phyloP scores from a whole-genome alignment of 2,888 invertebrate species.

The Acronicta leporina region DNA sequence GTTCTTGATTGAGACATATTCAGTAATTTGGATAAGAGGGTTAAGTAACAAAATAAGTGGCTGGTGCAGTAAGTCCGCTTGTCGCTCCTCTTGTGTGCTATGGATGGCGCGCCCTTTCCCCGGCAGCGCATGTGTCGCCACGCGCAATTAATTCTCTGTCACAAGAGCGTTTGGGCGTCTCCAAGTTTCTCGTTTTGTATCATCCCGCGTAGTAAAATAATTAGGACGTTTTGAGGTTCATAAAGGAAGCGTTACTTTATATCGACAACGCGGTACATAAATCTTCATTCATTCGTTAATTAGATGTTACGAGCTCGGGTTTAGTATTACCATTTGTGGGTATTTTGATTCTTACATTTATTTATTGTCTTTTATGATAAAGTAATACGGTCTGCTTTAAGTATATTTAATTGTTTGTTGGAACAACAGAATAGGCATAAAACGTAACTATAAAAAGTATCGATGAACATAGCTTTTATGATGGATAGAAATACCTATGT shows the following conservation, averaged over 20 bases:
- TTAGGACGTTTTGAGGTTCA: constrained; percentile 89
- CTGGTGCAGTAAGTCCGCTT: constrained; percentile 1
- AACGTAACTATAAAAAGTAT: neutral
- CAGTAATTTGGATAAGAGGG: constrained; percentile 34
- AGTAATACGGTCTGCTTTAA: neutral
- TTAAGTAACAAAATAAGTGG: constrained; percentile 16
- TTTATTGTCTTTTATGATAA: constrained; percentile 10
- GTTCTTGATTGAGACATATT: constrained; percentile 29
- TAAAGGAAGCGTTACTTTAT: constrained; percentile 88
- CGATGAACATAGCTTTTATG: neutral
- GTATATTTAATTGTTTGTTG: neutral
- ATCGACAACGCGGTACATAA: constrained; percentile 88
- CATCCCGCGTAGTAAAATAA: constrained; percentile 85
- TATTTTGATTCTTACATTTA: constrained; percentile 48
- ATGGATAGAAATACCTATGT: constrained; percentile 11
- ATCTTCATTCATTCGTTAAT: constrained; percentile 87
- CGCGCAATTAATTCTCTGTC: constrained; percentile 89
- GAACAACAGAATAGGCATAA: neutral
- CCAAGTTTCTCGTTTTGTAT: constrained; percentile 83
- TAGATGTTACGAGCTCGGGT: constrained; percentile 72
- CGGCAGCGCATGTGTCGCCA: constrained; percentile 83
- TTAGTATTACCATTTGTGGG: constrained; percentile 63
- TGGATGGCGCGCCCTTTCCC: constrained; percentile 38
- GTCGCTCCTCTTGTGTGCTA: constrained; percentile 55
- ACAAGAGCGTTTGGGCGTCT: constrained; percentile 89